A percentile compares a stretch with the other conserved stretches of the same genome.
phyloP scores from a whole-genome alignment of 1,140 invertebrate species.

The Portunus trituberculatus region DNA sequence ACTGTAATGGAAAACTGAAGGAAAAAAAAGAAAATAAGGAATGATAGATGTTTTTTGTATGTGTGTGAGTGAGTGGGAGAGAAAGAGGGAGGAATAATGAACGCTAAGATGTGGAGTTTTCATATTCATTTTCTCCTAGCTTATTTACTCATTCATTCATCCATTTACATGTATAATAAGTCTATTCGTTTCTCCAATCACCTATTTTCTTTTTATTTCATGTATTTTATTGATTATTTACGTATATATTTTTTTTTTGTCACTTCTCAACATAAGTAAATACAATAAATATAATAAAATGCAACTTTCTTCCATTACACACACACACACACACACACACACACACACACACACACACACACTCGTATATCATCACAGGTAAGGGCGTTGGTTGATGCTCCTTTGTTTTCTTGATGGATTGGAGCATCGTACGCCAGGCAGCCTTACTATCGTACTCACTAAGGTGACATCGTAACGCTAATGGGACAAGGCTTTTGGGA shows the following conservation, averaged over 20 bases:
- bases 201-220: not conserved
- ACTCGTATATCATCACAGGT: too few relatives aligned
- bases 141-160: not conserved
- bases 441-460: not conserved
- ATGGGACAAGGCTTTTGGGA: not conserved
- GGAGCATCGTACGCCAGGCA: not conserved
- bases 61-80: too few relatives aligned
- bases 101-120: not conserved
- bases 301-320: too few relatives aligned
- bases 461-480: not conserved
- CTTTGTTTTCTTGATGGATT: too few relatives aligned
- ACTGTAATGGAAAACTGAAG: too few relatives aligned
- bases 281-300: not conserved
- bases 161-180: not conserved
- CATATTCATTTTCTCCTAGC: not conserved
- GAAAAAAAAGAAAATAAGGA: too few relatives aligned
- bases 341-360: too few relatives aligned
- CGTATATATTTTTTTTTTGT: not conserved
- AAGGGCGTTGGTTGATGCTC: too few relatives aligned
- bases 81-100: too few relatives aligned
- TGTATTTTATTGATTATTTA: not conserved
- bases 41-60: too few relatives aligned
- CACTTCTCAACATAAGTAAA: not conserved
- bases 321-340: too few relatives aligned
- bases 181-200: not conserved